Percentiles rank a stretch among this genome's conserved stretches.
These are phyloP conservation scores for Oxyruncus cristatus DNA, from an alignment of 2,113 vertebrate genomes.

Conservation along the genomic window DNA sequence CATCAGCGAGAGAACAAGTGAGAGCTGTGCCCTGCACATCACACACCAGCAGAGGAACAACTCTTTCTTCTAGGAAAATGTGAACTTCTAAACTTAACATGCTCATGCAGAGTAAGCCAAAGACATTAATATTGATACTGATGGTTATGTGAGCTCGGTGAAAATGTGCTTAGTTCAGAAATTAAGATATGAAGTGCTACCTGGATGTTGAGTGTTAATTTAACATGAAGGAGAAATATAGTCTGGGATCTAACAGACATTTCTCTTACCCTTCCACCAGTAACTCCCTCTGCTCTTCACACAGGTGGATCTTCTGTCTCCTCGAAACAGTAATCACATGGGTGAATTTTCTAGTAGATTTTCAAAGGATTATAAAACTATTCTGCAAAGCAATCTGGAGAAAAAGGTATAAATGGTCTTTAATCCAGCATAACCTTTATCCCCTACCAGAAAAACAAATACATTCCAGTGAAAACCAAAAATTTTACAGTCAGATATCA, in stretches of 20 bases:
- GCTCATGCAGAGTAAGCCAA: background rate
- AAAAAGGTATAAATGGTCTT: background rate
- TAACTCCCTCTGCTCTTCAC: background rate
- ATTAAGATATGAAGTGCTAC: background rate
- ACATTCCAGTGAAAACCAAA: background rate
- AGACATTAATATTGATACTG: background rate
- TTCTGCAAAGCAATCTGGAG: background rate
- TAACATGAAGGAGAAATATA: background rate
- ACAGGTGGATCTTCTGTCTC: background rate
- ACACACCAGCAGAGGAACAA: rapidly evolving
- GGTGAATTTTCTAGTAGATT: background rate
- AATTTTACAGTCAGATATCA: background rate
- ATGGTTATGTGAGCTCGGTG: background rate
- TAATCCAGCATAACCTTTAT: background rate
- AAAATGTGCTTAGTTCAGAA: background rate
- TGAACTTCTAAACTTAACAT: background rate
- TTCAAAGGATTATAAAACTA: background rate
- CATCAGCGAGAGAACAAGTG: rapidly evolving
- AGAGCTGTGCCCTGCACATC: background rate
- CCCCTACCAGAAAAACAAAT: background rate
- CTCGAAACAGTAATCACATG: background rate
- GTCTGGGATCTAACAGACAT: background rate
- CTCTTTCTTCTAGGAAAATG: background rate
- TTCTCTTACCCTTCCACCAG: background rate
- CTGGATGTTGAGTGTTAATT: background rate